phyloP scores from a whole-genome alignment of 2,797 vertebrate genomes.

The Neopelma chrysocephalum region DNA sequence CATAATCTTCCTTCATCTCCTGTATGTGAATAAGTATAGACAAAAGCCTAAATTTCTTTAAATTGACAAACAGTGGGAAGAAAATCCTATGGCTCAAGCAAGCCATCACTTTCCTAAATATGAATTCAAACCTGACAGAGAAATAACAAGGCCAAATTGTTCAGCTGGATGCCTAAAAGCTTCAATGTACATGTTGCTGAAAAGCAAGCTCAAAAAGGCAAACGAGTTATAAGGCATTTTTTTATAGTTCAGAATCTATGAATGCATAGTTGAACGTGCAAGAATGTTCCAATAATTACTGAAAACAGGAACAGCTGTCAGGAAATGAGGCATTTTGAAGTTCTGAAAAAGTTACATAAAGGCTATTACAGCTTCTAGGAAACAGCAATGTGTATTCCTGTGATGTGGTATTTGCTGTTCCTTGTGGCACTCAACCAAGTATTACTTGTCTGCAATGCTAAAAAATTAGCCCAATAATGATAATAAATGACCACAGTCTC shows the following conservation, averaged over 20 bases:
- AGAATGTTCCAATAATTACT: slow-evolving; percentile 56
- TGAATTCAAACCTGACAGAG: not conserved
- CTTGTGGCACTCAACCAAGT: slow-evolving; percentile 45
- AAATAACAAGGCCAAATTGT: not conserved
- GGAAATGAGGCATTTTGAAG: slow-evolving; percentile 66
- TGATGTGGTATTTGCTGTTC: slow-evolving; percentile 72
- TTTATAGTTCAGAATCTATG: slow-evolving; percentile 48
- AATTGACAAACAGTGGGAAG: not conserved
- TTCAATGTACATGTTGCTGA: not conserved
- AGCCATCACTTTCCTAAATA: not conserved
- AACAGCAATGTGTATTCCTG: slow-evolving; percentile 16
- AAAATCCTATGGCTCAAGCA: not conserved
- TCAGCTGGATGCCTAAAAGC: slow-evolving; percentile 13
- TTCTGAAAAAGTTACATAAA: slow-evolving; percentile 73
- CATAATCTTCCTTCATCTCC: not conserved
- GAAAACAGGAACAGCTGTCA: slow-evolving; percentile 73
- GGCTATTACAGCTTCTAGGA: slow-evolving; percentile 65
- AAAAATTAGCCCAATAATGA: slow-evolving; percentile 33
- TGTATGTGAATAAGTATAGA: not conserved
- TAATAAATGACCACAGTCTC: slow-evolving; percentile 35
- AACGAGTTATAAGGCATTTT: slow-evolving; percentile 34
- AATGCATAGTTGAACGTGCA: slow-evolving; percentile 33
- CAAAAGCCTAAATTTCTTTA: not conserved
- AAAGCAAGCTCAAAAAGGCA: slow-evolving; percentile 42
- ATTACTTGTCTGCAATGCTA: slow-evolving; percentile 32